Evolutionary conservation across 2,113 vertebrate genomes (phyloP).

Genomic region (Spea multiplicata): DNA sequence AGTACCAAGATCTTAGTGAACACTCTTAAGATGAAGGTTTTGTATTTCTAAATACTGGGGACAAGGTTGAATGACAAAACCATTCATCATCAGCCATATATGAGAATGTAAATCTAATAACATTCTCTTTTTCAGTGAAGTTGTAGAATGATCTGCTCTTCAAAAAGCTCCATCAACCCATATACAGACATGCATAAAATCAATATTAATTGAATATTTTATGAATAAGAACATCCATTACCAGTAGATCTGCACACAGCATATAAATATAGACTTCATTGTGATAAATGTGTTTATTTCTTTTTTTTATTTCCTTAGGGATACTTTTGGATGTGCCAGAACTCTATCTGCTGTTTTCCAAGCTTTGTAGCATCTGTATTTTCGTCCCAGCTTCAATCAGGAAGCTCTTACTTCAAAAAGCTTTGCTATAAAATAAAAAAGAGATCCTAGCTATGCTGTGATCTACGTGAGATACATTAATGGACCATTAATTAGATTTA

Average conservation of each 20-base stretch:
- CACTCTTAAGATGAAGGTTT: no score
- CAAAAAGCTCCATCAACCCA: constrained; percentile 18
- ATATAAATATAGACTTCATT: constrained; percentile 41
- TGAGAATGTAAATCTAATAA: neutral
- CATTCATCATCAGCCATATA: no score
- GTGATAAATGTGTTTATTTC: constrained; percentile 22
- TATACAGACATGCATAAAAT: constrained; percentile 24
- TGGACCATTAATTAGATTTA: neutral
- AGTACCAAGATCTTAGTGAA: no score
- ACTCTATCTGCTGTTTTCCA: constrained; percentile 32
- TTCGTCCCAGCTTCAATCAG: neutral
- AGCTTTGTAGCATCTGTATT: constrained; percentile 31
- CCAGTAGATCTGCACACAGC: constrained; percentile 23
- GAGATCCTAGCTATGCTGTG: neutral
- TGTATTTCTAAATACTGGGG: no score
- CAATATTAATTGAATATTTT: constrained; percentile 44
- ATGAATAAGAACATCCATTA: constrained; percentile 46
- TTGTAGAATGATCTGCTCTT: constrained; percentile 12
- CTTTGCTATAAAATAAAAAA: neutral
- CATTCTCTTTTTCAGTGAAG: constrained; percentile 3
- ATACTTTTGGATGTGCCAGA: constrained; percentile 15
- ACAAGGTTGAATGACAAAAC: no score
- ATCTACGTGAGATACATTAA: neutral
- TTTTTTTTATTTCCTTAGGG: constrained; percentile 32
- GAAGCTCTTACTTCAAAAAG: constrained; percentile 6